phyloP scores from a whole-genome alignment of 2,797 vertebrate species.

The Sebastes melanostomus region DNA sequence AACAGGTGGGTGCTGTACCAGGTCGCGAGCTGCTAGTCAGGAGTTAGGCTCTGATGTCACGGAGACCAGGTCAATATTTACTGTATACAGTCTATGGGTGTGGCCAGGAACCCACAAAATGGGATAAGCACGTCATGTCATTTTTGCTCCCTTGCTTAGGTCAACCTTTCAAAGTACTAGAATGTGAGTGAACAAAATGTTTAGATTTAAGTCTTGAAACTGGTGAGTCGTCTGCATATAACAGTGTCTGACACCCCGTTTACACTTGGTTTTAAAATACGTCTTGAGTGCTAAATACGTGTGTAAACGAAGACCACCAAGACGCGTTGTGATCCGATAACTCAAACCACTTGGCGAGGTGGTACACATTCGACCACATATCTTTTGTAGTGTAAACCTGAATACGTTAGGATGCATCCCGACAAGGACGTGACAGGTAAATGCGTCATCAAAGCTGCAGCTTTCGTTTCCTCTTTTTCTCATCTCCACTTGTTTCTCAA shows the following conservation, averaged over 20 bases:
- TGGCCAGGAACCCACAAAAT: neutral
- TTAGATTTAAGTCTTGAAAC: slow-evolving; percentile 1
- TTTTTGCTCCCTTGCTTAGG: neutral
- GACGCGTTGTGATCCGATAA: neutral
- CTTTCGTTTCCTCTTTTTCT: neutral
- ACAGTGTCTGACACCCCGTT: neutral
- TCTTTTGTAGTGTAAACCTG: neutral
- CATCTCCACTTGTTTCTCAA: neutral
- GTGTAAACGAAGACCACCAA: neutral
- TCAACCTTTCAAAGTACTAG: neutral
- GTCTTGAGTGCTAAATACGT: neutral
- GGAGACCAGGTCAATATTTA: too few relatives aligned
- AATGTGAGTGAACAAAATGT: neutral
- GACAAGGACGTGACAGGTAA: neutral
- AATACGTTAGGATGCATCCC: neutral
- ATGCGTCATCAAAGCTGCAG: neutral
- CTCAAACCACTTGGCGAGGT: neutral
- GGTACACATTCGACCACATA: neutral
- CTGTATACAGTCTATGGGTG: too few relatives aligned
- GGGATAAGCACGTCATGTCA: neutral
- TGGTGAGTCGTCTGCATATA: neutral
- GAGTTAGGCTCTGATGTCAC: too few relatives aligned
- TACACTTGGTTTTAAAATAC: neutral
- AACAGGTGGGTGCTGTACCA: too few relatives aligned
- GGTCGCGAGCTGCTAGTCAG: too few relatives aligned